Conservation (phyloP, 2,888 invertebrate genomes). For the Drosophila histrio region DNA sequence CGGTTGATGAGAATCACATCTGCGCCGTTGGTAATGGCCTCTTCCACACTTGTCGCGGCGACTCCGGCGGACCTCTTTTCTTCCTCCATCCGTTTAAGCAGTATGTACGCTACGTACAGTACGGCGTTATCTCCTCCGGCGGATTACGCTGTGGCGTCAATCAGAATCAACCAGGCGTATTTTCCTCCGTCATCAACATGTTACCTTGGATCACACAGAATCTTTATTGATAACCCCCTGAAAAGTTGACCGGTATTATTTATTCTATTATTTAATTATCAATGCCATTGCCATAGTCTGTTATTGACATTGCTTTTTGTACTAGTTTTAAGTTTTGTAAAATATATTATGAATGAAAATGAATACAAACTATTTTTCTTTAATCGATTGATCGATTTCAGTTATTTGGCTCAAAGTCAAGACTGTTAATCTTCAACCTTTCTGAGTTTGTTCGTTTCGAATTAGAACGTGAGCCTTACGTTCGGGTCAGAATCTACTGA, state of each 20-base stretch:
- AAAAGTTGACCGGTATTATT: constrained; percentile 21
- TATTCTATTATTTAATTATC: constrained; percentile 45
- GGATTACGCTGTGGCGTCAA: constrained; percentile 85
- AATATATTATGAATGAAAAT: constrained; percentile 3
- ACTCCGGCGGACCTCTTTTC: constrained; percentile 80
- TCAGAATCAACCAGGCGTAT: constrained; percentile 85
- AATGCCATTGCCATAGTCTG: constrained; percentile 54
- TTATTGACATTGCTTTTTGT: constrained; percentile 14
- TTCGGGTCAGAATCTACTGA: too few species aligned
- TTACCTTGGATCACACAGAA: constrained; percentile 86
- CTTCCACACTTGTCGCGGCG: constrained; percentile 72
- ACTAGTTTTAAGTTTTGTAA: constrained; percentile 27
- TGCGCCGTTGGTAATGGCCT: constrained; percentile 76
- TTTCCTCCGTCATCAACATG: constrained; percentile 85
- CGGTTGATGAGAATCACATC: constrained; percentile 67
- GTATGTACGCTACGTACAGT: constrained; percentile 72
- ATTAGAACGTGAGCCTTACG: too few species aligned
- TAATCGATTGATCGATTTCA: too few species aligned
- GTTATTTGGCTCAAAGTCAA: too few species aligned
- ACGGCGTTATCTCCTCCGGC: constrained; percentile 88
- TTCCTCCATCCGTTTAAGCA: constrained; percentile 53
- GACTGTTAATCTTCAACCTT: too few species aligned
- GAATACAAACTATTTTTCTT: too few species aligned
- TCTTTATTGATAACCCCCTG: constrained; percentile 48
- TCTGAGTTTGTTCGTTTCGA: too few species aligned